These are phyloP conservation scores for Ptilorrhoa leucosticta DNA, from an alignment of 2,113 vertebrate species.

Conservation along the genomic window DNA sequence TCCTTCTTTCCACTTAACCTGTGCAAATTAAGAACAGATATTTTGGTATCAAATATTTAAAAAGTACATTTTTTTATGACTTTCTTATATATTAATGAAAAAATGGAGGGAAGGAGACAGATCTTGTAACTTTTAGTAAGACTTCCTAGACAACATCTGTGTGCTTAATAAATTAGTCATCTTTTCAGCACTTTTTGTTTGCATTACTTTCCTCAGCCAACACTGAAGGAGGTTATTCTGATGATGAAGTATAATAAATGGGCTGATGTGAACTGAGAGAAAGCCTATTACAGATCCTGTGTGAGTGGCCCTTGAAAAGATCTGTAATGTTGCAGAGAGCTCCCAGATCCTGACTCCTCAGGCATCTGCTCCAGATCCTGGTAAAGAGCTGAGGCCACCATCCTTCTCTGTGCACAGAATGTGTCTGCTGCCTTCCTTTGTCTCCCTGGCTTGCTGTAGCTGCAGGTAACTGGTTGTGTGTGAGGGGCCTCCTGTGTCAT, in stretches of 20 bases:
- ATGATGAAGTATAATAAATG: not conserved
- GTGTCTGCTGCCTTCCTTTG: not conserved
- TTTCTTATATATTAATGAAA: not conserved
- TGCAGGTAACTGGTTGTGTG: not conserved
- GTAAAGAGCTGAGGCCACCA: not conserved
- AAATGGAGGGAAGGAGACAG: not conserved
- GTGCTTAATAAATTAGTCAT: not conserved
- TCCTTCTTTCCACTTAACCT: not conserved
- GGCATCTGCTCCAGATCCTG: not conserved
- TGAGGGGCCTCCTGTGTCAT: not conserved
- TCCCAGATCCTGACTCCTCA: not conserved
- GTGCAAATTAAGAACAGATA: not conserved
- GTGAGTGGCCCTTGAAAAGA: not conserved
- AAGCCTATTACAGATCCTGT: not conserved
- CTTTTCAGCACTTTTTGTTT: not conserved
- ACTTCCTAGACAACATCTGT: not conserved
- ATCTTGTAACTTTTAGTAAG: not conserved
- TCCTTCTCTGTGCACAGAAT: accelerated
- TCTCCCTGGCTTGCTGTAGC: accelerated
- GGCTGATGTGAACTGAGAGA: not conserved
- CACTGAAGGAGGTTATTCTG: not conserved
- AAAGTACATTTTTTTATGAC: not conserved
- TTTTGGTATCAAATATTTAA: not conserved
- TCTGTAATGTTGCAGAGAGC: not conserved
- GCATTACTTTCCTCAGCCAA: not conserved